phyloP scores from a whole-genome alignment of 2,113 vertebrate species.

The Pterophyllum scalare region DNA sequence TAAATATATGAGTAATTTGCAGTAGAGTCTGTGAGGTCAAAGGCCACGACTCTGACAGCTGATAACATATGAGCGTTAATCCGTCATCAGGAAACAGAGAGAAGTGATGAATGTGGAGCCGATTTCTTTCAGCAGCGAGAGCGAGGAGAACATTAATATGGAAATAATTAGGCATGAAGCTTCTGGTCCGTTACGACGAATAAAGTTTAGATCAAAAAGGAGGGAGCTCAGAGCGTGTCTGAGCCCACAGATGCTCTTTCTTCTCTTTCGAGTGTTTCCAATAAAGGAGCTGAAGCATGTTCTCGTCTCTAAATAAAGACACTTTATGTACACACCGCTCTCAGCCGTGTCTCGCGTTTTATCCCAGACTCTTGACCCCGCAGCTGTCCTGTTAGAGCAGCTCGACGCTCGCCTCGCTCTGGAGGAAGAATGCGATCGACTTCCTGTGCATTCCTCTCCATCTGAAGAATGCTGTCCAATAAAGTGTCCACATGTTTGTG shows the following conservation, averaged over 20 bases:
- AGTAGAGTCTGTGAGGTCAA: background rate
- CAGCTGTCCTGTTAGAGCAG: constrained; percentile 44
- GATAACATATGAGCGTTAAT: background rate
- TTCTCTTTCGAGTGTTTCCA: background rate
- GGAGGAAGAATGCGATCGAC: background rate
- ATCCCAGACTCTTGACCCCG: constrained; percentile 39
- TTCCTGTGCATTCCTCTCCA: constrained; percentile 49
- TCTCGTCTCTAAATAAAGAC: background rate
- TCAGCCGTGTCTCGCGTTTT: background rate
- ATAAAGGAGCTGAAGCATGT: background rate
- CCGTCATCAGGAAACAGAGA: background rate
- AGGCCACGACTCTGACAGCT: background rate
- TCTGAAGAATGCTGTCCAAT: constrained; percentile 44
- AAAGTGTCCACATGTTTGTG: constrained; percentile 49
- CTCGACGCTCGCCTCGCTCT: background rate
- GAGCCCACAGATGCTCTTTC: background rate
- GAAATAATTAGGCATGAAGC: constrained; percentile 7
- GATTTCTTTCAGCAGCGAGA: background rate
- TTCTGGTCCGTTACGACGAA: background rate
- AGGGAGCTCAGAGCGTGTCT: too few species aligned
- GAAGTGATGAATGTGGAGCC: background rate
- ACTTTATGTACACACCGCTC: constrained; percentile 7
- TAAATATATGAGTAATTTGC: background rate
- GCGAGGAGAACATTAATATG: background rate
- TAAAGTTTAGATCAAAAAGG: background rate